phyloP scores from a whole-genome alignment of 2,113 vertebrate species.

The Ceuthmochares aereus region DNA sequence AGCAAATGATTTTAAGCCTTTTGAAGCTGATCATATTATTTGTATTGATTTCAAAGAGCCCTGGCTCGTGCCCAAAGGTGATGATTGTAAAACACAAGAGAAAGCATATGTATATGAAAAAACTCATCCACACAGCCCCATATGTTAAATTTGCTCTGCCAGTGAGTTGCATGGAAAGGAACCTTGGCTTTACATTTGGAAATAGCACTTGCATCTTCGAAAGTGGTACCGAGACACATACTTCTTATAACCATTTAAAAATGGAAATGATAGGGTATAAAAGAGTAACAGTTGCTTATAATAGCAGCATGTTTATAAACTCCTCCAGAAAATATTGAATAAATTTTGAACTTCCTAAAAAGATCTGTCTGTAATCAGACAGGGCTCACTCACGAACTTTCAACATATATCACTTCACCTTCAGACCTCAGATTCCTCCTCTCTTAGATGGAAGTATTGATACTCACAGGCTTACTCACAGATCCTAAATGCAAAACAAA shows the following conservation, averaged over 20 bases:
- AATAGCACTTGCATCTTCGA: neutral
- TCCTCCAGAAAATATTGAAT: neutral
- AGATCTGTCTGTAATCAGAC: neutral
- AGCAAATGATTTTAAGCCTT: neutral
- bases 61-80: neutral
- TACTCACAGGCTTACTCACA: neutral
- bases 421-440: neutral
- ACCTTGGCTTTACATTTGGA: neutral
- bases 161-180: neutral
- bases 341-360: neutral
- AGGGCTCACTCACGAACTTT: neutral
- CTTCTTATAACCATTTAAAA: neutral
- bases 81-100: neutral
- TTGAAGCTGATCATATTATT: neutral
- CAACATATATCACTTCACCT: neutral
- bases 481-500: slow-evolving; percentile 8
- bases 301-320: neutral
- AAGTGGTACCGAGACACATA: neutral
- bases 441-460: neutral
- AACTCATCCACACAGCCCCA: neutral
- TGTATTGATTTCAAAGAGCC: neutral
- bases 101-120: neutral
- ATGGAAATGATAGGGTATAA: neutral
- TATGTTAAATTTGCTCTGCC: neutral
- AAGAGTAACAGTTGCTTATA: neutral